Percentiles rank a stretch among this genome's conserved stretches.
Conservation (phyloP, 2,888 invertebrate species). For the Isoperla grammatica region DNA sequence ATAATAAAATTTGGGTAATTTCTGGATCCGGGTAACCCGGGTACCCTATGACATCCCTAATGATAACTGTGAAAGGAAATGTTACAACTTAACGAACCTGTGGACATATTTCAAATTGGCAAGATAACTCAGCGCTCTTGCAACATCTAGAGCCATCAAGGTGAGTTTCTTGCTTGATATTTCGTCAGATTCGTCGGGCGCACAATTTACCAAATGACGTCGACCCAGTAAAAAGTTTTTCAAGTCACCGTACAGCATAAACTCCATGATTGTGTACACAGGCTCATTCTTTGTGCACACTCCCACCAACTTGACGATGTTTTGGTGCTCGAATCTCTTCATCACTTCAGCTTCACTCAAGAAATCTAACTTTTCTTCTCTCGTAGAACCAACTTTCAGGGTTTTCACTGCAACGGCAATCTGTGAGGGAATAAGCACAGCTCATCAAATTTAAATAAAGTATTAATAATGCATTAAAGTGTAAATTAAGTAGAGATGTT, state of each 20-base stretch:
- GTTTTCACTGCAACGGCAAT: constrained; percentile 84
- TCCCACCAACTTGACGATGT: constrained; percentile 77
- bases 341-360: constrained; percentile 89
- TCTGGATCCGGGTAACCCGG: too few relatives aligned
- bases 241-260: constrained; percentile 85
- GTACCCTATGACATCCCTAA: too few relatives aligned
- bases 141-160: constrained; percentile 81
- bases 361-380: constrained; percentile 86
- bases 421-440: constrained; percentile 31
- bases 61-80: too few relatives aligned
- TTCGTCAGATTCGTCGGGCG: constrained; percentile 64
- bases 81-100: constrained; percentile 43
- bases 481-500: too few relatives aligned
- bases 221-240: constrained; percentile 83
- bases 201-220: constrained; percentile 65
- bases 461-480: too few relatives aligned
- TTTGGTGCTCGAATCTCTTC: constrained; percentile 88
- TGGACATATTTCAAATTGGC: constrained; percentile 83
- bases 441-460: too few relatives aligned
- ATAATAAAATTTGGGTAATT: neutral
- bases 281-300: constrained; percentile 85
- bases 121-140: constrained; percentile 77
- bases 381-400: constrained; percentile 71
- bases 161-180: constrained; percentile 75
- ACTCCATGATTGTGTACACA: constrained; percentile 89